Base-by-base conservation (phyloP, 2,888 invertebrate species). In the Cremastobaeus sp. region DNA sequence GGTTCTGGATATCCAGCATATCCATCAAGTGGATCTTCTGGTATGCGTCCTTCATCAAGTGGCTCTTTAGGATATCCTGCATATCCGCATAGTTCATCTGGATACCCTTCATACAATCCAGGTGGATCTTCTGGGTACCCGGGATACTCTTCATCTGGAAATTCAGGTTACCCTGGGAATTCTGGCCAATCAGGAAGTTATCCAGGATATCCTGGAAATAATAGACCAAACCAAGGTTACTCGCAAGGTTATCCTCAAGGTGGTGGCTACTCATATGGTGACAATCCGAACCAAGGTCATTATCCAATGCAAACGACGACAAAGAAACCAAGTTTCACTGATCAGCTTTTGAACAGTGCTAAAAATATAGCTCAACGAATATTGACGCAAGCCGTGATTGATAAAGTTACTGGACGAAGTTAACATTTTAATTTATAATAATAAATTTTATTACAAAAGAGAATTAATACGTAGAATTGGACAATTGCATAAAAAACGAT, bases 311-410 rank as follows among this genome's bases (percentile, higher is more conserved):
- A 54, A 11, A 76, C 79, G 1, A 75, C 76, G 0, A 81, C 82
- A 0, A 85, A 78, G 17, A 86, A 84, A 43, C 84, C 86, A 0
- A 79, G 81, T 14, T 66, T 86, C 21, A 69, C 69, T 2, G 85
- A 86, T 18, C 81, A 82, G 54, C 11, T 86, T 1, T 78, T 80
- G 0, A 79, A 77, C 21, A 77, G 81, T 9, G 86, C 84, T 1
- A 84, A 80, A 54, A 81, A 82, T 62, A 11, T 85, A 1, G 85
- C 85, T n/a, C 77, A 81, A 11, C 79, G 71, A 14, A 66, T 82
- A 3, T 14, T 86, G 0, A 82, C 85, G 0, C 84, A 86, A 60
- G 76, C 85, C 3, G 80, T 86, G 28, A 28, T 83, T 2, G 86
- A 87, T 45, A 85, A 81, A 74, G 79, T 87, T 1, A 39, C 77